Evolutionary conservation across 2,113 vertebrate species (phyloP).

Genomic region (Mystacornis crossleyi): DNA sequence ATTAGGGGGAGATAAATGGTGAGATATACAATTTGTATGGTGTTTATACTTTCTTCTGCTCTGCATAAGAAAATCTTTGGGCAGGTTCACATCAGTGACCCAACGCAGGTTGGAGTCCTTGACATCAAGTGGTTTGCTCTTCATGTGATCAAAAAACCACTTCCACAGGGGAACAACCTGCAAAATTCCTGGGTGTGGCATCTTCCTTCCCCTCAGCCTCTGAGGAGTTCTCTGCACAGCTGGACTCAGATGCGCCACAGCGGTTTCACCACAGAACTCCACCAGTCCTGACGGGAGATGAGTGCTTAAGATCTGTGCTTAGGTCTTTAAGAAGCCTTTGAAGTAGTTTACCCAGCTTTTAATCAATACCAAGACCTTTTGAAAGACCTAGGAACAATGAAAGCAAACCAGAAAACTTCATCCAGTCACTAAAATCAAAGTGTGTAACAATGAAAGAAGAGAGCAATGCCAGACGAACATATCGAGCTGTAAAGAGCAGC

Average conservation of each 20-base stretch:
- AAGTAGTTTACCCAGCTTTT: not conserved
- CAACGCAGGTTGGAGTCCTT: not conserved
- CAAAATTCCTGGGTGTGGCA: not conserved
- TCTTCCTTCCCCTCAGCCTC: not conserved
- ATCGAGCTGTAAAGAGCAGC: not conserved
- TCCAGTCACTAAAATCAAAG: not conserved
- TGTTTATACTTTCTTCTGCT: not conserved
- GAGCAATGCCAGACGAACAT: not conserved
- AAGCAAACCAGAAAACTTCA: not conserved
- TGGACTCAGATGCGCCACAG: not conserved
- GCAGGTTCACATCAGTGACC: not conserved
- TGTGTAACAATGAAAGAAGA: not conserved
- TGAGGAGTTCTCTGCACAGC: not conserved
- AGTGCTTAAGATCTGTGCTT: not conserved
- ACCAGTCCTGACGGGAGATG: not conserved
- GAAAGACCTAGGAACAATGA: not conserved
- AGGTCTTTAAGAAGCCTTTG: not conserved
- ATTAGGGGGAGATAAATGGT: not conserved
- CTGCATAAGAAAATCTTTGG: not conserved
- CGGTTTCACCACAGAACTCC: not conserved
- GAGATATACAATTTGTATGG: not conserved
- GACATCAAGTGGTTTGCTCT: not conserved
- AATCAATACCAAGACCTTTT: not conserved
- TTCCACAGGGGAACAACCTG: not conserved
- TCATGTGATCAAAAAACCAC: not conserved